phyloP scores from a whole-genome alignment of 2,888 invertebrate genomes.

The Lamellibrachia columna region DNA sequence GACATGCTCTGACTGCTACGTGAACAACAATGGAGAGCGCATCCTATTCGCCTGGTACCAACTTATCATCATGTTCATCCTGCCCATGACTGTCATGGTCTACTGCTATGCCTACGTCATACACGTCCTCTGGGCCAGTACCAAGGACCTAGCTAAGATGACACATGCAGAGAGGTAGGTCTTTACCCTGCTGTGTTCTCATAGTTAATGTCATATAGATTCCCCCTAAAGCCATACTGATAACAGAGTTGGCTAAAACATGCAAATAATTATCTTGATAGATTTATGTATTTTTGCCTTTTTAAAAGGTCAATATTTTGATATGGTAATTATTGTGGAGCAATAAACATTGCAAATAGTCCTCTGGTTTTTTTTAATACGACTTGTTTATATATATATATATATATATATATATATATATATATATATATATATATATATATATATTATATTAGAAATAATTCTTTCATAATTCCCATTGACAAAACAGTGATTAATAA shows the following conservation, averaged over 20 bases:
- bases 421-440: too few species aligned
- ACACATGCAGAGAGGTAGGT: constrained; percentile 42
- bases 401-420: too few species aligned
- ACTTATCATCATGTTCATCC: constrained; percentile 63
- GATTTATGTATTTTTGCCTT: too few species aligned
- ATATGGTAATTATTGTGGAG: too few species aligned
- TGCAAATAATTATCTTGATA: neutral
- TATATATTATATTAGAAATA: too few species aligned
- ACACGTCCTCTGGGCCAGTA: constrained; percentile 66
- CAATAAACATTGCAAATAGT: too few species aligned
- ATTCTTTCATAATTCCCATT: too few species aligned
- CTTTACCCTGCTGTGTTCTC: neutral
- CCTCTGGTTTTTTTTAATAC: too few species aligned
- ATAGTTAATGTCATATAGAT: neutral
- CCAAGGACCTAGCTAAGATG: constrained; percentile 61
- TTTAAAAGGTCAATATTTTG: too few species aligned
- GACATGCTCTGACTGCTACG: constrained; percentile 48
- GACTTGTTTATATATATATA: too few species aligned
- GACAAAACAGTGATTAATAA: too few species aligned
- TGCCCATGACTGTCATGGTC: constrained; percentile 64
- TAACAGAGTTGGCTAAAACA: neutral
- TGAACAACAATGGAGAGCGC: constrained; percentile 37
- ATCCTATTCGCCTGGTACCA: constrained; percentile 62
- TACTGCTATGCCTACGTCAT: constrained; percentile 66
- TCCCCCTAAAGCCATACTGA: neutral